Evolutionary conservation across 2,113 vertebrate species (phyloP).

Genomic region (Petromus typicus): DNA sequence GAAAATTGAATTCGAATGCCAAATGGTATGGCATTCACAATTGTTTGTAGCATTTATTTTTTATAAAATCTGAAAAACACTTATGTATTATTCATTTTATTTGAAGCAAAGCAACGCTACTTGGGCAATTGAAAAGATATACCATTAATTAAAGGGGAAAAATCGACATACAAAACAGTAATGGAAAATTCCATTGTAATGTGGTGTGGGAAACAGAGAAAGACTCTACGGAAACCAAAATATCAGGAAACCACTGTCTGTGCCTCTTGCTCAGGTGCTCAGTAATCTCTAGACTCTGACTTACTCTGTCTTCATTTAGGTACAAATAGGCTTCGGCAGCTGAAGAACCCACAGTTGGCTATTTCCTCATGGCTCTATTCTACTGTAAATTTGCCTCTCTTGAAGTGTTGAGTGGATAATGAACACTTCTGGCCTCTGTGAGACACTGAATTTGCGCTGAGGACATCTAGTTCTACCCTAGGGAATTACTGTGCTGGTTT

Average conservation of each 20-base stretch:
- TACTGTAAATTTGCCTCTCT: not conserved
- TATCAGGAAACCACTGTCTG: not conserved
- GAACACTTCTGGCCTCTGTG: not conserved
- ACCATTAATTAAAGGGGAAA: constrained; percentile 15
- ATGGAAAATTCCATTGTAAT: not conserved
- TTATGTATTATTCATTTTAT: constrained; percentile 13
- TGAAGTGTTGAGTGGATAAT: not conserved
- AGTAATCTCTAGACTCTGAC: not conserved
- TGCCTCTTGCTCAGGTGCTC: not conserved
- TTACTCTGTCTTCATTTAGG: not conserved
- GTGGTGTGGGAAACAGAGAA: not conserved
- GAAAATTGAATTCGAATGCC: constrained; percentile 48
- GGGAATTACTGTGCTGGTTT: not conserved
- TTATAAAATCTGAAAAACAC: constrained; percentile 64
- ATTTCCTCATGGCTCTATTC: not conserved
- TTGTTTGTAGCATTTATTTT: constrained; percentile 11
- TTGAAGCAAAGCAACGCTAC: constrained; percentile 39
- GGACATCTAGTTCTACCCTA: not conserved
- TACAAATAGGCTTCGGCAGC: not conserved
- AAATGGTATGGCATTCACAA: constrained; percentile 67
- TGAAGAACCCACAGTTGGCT: not conserved
- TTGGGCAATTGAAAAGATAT: constrained; percentile 5
- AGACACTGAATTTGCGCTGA: not conserved
- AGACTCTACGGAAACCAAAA: not conserved
- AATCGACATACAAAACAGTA: not conserved